Percentiles rank a stretch among this genome's conserved stretches.
Evolutionary conservation across 2,113 vertebrate genomes (phyloP).

Genomic region (Catharus fuscescens): DNA sequence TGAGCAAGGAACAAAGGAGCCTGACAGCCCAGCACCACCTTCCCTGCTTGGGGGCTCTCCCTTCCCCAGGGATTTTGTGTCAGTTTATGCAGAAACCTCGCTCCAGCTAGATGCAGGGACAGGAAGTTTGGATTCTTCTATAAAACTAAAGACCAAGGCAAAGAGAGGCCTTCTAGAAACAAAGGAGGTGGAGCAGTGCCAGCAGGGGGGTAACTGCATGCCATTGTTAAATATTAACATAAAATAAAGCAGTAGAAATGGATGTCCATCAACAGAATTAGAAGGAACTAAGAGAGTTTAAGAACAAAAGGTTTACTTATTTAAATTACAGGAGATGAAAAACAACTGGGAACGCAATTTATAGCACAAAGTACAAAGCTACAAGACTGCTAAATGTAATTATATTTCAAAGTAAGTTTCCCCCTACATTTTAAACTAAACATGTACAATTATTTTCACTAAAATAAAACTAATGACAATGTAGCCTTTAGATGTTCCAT

Average conservation of each 20-base stretch:
- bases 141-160: conserved; percentile 70
- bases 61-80: conserved; percentile 69
- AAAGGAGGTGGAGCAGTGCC: conserved; percentile 73
- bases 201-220: conserved; percentile 79
- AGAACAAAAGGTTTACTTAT: conserved; percentile 84
- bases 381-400: conserved; percentile 68
- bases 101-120: conserved; percentile 68
- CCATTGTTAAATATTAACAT: conserved; percentile 83
- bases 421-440: conserved; percentile 55
- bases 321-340: conserved; percentile 81
- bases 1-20: conserved; percentile 84
- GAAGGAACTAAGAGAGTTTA: conserved; percentile 79
- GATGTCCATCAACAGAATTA: conserved; percentile 84
- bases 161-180: conserved; percentile 72
- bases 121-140: conserved; percentile 78
- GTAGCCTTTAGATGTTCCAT: conserved; percentile 46
- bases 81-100: conserved; percentile 76
- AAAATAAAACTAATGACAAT: conserved; percentile 66
- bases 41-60: conserved; percentile 76
- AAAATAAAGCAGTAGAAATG: conserved; percentile 80
- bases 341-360: conserved; percentile 76
- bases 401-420: conserved; percentile 72
- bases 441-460: conserved; percentile 60
- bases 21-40: conserved; percentile 84
- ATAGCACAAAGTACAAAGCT: conserved; percentile 70